Base-by-base conservation (phyloP, 2,113 vertebrate genomes). In the Bombycilla garrulus region DNA sequence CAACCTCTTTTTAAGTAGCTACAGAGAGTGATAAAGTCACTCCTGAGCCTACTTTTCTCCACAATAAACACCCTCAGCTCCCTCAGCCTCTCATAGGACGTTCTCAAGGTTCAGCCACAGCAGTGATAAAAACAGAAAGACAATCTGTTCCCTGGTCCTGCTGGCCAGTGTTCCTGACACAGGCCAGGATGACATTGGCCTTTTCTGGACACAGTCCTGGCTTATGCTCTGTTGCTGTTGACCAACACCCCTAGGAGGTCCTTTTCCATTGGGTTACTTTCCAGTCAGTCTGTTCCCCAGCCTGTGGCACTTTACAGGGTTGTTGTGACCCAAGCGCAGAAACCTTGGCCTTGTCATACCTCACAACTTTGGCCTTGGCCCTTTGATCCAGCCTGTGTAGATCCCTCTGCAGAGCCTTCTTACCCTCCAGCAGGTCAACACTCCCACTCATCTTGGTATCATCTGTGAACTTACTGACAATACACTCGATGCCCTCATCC, bases 231-330 rank as follows among this genome's bases (percentile, higher is more conserved):
- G 14, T 3, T 6, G 1, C 33, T 60, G 33, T 33, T 42, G 33
- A 36, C 44, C 4, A 15, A 12, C 36, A 36, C 0, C 10, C 33
- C 12, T 12, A 36, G 36, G 23, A 23, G 17, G 10, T 19, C 15
- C 26, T 53, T 28, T 38, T 19, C 22, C 10, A 10, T 1, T 38
- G 23, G 28, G 15, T 5, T 3, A 22, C 18, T 51, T 67, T 44
- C 14, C 18, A 60, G 21, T 11, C 26, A 36, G 26, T 33, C 36
- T 60, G 15, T 25, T 38, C 4, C 28, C 18, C 23, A 23, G 45
- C 22, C 62, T 60, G 36, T 5, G 51, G 22, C 36, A 33, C 33
- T 26, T 5, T 9, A 18, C 0, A 0, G 17, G 5, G 6, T 33
- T 77, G 11, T 44, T 31, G 36, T 23, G 9, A 66, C 26, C 11